These are phyloP conservation scores for Synanthedon myopaeformis DNA, from an alignment of 2,888 invertebrate species.

Conservation along the genomic window DNA sequence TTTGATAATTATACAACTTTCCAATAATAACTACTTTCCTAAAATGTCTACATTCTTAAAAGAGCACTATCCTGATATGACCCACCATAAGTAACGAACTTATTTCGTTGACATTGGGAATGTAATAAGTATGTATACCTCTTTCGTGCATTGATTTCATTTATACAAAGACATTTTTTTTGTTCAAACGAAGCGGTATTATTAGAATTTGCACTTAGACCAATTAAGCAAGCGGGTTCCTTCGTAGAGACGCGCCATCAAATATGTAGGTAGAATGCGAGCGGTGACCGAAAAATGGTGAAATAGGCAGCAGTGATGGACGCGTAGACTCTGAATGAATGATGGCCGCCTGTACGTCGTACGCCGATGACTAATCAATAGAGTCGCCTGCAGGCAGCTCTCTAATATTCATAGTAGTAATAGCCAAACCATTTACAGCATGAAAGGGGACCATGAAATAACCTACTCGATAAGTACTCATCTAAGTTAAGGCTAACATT, in stretches of 20 bases:
- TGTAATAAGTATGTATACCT: no score
- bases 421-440: constrained; percentile 26
- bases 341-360: constrained; percentile 26
- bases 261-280: constrained; percentile 43
- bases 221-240: constrained; percentile 49
- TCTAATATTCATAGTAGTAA: constrained; percentile 39
- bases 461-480: background rate
- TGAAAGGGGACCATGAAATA: constrained; percentile 2
- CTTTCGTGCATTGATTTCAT: no score
- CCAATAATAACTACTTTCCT: no score
- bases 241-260: constrained; percentile 49
- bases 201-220: constrained; percentile 15
- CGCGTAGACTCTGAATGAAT: constrained; percentile 51
- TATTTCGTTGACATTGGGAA: no score
- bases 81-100: no score
- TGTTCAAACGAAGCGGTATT: no score
- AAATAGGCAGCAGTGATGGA: constrained; percentile 27
- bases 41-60: no score
- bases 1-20: no score
- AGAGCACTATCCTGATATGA: no score
- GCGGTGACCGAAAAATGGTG: constrained; percentile 20
- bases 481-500: no score
- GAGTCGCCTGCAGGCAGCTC: constrained; percentile 18
- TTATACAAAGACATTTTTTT: no score
- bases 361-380: constrained; percentile 30